Evolutionary conservation across 2,888 invertebrate genomes (phyloP), one percentile per base, ranked within the genome.

Genomic region (Phaonia tiefii): DNA sequence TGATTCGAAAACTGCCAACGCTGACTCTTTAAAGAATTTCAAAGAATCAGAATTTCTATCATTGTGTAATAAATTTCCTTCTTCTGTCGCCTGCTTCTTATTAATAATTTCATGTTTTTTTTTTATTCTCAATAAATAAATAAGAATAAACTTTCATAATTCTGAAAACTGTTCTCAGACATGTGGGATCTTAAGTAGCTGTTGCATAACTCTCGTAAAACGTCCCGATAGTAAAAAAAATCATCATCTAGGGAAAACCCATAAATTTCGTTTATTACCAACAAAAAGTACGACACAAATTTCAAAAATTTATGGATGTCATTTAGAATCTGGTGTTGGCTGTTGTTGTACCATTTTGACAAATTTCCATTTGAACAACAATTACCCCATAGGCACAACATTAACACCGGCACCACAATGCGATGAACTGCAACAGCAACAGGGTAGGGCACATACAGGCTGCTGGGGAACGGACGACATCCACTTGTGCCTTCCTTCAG

Each of bases 311-410:
- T 63, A 63, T 42, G 20, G 63, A 63, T 63, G 63, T 63, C 42
- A 37, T 63, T 63, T 42, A 7, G 42, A 63, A 63, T 63, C 17
- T 22, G 37, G 13, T 63, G 63, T 63, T 39, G 63, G 44, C 54
- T 3, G 4, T 31, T 3, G 69, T 44, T 67, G 58, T 75, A 26
- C 26, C 54, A 63, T 69, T 69, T 69, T 72, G 67, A 72, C 73
- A 79, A 75, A 75, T 72, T 75, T 75, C 56, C 17, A 71, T 58
- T 69, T 69, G 51, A 20, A 42, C 58, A 66, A 74, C 49, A 70
- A 66, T 63, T 75, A 72, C 75, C 79, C 79, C 73, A 80, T 73
- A 73, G 73, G 31, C 69, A 67, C 65, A 65, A 73, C 54, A 58
- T 46, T n/a, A 71, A 58, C 58, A 65, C 7, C 46, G 22, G 25